Evolutionary conservation across 1,140 invertebrate genomes (phyloP), one percentile per base, ranked within the genome.

Genomic region (Zaprionus ornatus): DNA sequence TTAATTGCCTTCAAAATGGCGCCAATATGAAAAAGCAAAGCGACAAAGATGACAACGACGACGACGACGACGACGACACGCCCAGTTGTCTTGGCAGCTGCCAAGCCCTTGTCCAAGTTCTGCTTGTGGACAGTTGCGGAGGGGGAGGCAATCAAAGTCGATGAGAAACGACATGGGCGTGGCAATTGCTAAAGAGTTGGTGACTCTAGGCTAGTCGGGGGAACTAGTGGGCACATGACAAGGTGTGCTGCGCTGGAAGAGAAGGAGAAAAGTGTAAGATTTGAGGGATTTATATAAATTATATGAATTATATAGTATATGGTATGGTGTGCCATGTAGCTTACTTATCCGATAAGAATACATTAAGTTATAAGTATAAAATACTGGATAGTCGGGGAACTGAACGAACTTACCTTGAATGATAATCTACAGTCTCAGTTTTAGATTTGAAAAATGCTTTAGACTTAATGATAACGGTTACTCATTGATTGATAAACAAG

Each of bases 1-100:
- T 87, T 87, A 88, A 88, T 87, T 87, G 84, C 67, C 84, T 69
- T 73, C 77, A 87, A 87, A 87, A 87, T 87, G 84, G 84, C 84
- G 84, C 77, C 77, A 75, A 88, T 88, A 70, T 54, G 23, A 70
- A 42, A 37, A 76, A 75, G 50, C 25, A 71, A 42, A 60, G 15
- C 45, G 69, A 17, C 40, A 67, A 73, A 59, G 29, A 42, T 17
- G 13, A 57, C 17, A 57, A 66, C 10, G 25, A 66, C 6, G 15
- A 23, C 21, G 29, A 23, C 27, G 52, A 19, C 80, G 69, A 87
- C 70, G 79, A 52, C 42, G 45, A 50, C 84, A 87, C 84, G 84
- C 84, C 84, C 80, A 80, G 59, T 35, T 55, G 17, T 19, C 45
- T 50, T 32, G 32, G 48, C 23, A 13, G 35, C n/a, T 42, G 35